Evolutionary conservation across 2,797 vertebrate genomes (phyloP).

Genomic region (Spea hammondii): DNA sequence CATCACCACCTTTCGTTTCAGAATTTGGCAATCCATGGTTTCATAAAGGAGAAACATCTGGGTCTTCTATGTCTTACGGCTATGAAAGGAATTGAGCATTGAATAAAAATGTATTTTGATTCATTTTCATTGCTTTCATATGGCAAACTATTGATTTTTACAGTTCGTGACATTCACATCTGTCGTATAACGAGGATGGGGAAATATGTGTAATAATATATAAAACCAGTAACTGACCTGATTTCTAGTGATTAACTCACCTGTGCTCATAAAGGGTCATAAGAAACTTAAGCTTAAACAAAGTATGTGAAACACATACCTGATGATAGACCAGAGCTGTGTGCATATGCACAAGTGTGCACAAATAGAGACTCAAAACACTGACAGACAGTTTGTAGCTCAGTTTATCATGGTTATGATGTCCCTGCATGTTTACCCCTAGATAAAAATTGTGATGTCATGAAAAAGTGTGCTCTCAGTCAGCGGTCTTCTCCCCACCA

Average conservation of each 20-base stretch:
- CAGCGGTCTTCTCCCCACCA: too few species aligned
- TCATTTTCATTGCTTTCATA: constrained; percentile 29
- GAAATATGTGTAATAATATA: too few species aligned
- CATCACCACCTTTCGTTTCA: constrained; percentile 51
- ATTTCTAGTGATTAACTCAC: not conserved
- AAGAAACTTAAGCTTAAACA: too few species aligned
- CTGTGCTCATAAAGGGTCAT: not conserved
- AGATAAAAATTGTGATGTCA: too few species aligned
- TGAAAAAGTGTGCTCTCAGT: too few species aligned
- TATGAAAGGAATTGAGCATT: constrained; percentile 32
- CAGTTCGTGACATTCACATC: constrained; percentile 63
- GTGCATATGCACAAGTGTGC: too few species aligned
- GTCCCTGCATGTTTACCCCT: too few species aligned
- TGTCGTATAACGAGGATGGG: constrained; percentile 57
- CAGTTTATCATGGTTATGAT: too few species aligned
- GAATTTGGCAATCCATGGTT: constrained; percentile 45
- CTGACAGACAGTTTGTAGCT: too few species aligned
- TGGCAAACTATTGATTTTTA: constrained; percentile 46
- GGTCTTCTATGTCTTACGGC: constrained; percentile 41
- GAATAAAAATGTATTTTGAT: constrained; percentile 22
- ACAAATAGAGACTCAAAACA: too few species aligned
- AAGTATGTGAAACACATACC: too few species aligned
- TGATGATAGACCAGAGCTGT: too few species aligned
- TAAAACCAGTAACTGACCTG: not conserved
- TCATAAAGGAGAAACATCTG: constrained; percentile 51